phyloP scores from a whole-genome alignment of 2,113 vertebrate species.

The Panthera tigris region DNA sequence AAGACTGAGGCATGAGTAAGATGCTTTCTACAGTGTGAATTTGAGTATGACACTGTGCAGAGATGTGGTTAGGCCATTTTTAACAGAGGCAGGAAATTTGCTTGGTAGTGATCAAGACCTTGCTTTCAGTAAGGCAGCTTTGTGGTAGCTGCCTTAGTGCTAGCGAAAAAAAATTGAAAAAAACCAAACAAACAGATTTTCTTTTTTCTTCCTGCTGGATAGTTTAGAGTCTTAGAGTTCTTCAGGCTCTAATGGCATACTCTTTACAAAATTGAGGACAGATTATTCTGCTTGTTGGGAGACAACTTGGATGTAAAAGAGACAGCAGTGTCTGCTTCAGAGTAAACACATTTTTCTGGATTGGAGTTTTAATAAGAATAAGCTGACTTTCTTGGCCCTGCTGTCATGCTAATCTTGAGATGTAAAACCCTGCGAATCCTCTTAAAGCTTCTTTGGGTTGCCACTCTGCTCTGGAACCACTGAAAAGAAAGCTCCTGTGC shows the following conservation, averaged over 20 bases:
- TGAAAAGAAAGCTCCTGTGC: neutral
- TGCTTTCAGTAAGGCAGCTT: neutral
- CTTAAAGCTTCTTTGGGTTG: neutral
- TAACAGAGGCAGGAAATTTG: neutral
- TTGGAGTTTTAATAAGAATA: neutral
- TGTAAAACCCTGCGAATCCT: neutral
- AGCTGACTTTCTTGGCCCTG: neutral
- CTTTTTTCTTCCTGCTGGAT: neutral
- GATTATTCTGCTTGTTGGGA: neutral
- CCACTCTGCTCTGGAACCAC: neutral
- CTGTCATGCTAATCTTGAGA: neutral
- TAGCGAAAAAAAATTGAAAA: neutral
- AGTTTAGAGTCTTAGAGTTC: neutral
- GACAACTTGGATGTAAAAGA: constrained; percentile 4
- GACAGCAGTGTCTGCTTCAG: neutral
- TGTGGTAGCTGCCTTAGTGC: neutral
- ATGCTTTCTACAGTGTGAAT: neutral
- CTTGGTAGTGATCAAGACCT: neutral
- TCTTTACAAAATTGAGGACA: neutral
- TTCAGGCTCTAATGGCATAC: neutral
- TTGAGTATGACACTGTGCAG: neutral
- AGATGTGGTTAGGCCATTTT: constrained; percentile 28
- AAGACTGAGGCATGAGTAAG: neutral
- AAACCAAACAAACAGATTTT: neutral
- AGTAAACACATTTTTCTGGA: neutral